Evolutionary conservation across 2,888 invertebrate species (phyloP).

Genomic region (Athetis lepigone): DNA sequence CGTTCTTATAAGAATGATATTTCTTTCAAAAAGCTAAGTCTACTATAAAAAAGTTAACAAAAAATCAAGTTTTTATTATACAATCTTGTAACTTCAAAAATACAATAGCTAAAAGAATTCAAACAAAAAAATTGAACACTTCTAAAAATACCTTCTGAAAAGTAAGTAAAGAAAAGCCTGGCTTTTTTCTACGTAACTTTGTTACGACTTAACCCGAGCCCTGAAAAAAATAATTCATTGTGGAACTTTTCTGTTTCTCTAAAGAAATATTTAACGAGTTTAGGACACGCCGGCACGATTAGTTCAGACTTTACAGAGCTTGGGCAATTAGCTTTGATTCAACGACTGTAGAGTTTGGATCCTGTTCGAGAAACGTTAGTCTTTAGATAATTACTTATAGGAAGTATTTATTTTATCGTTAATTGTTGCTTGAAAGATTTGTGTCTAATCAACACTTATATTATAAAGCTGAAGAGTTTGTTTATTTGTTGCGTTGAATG

Average conservation of each 20-base stretch:
- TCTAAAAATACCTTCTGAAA: conserved; percentile 11
- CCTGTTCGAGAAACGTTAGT: too few species aligned
- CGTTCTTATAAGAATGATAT: background rate
- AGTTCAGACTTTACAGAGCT: background rate
- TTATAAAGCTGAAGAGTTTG: too few species aligned
- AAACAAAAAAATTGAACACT: background rate
- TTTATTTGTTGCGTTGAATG: too few species aligned
- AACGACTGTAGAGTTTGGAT: background rate
- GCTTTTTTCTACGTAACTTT: conserved; percentile 11
- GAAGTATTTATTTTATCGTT: too few species aligned
- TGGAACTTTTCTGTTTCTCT: background rate
- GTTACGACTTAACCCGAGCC: conserved; percentile 3
- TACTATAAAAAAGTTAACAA: background rate
- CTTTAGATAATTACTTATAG: too few species aligned
- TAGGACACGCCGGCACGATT: background rate
- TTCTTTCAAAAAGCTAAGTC: background rate
- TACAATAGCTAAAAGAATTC: background rate
- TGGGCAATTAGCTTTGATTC: background rate
- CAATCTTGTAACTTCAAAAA: background rate
- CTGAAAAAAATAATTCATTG: conserved; percentile 1
- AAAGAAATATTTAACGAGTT: background rate
- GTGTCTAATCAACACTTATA: too few species aligned
- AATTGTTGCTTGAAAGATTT: too few species aligned
- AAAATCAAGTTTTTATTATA: background rate
- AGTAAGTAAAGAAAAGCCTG: conserved; percentile 8